A percentile compares a stretch with the other conserved stretches of the same genome.
Conservation (phyloP, 2,888 invertebrate species). For the Colletes collaris region DNA sequence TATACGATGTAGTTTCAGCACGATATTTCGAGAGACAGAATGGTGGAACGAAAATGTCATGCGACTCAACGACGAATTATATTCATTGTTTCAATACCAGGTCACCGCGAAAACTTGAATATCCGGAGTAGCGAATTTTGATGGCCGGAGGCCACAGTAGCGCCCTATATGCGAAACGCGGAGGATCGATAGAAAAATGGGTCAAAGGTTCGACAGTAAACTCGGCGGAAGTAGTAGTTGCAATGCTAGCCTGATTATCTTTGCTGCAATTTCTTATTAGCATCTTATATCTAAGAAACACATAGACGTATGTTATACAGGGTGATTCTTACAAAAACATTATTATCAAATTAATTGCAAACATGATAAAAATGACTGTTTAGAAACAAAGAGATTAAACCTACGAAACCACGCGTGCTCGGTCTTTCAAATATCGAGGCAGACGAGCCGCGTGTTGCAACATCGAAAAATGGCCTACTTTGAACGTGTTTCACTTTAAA, state of each 20-base stretch:
- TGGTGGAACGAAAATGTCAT: slow-evolving; percentile 52
- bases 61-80: not conserved
- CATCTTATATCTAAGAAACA: not conserved
- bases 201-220: slow-evolving; percentile 75
- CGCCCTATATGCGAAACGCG: slow-evolving; percentile 50
- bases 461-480: too few relatives aligned
- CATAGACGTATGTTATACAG: not conserved
- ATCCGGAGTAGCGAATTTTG: slow-evolving; percentile 27
- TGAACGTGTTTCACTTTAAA: too few relatives aligned
- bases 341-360: too few relatives aligned
- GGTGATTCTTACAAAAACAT: not conserved
- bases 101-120: slow-evolving; percentile 21
- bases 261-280: not conserved
- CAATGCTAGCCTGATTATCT: slow-evolving; percentile 25
- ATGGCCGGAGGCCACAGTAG: slow-evolving; percentile 6
- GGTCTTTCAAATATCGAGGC: not conserved
- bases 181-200: slow-evolving; percentile 80
- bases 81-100: not conserved
- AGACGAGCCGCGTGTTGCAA: too few relatives aligned
- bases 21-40: slow-evolving; percentile 33
- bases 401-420: too few relatives aligned
- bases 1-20: slow-evolving; percentile 7
- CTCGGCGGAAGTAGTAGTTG: slow-evolving; percentile 40
- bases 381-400: too few relatives aligned
- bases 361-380: too few relatives aligned